phyloP scores from a whole-genome alignment of 2,888 invertebrate genomes.

The Smittia sp. region DNA sequence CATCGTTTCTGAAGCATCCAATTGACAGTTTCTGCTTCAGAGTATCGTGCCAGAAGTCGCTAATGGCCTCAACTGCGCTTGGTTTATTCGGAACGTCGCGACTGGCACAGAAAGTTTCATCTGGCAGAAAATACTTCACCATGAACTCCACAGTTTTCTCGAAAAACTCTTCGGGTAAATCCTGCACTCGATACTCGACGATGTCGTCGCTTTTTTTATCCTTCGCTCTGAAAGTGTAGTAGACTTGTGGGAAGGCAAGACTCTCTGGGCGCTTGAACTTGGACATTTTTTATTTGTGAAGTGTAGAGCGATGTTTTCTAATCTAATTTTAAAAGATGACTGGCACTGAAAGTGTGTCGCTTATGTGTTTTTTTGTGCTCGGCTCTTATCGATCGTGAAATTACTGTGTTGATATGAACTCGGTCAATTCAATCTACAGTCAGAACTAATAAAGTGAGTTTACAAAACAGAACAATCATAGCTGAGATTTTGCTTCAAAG shows the following conservation, averaged over 20 bases:
- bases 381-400: too few relatives aligned
- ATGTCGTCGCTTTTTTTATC: slow-evolving; percentile 35
- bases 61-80: background rate
- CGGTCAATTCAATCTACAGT: too few relatives aligned
- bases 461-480: too few relatives aligned
- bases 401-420: too few relatives aligned
- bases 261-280: slow-evolving; percentile 10
- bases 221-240: slow-evolving; percentile 21
- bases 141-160: slow-evolving; percentile 35
- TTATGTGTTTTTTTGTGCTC: too few relatives aligned
- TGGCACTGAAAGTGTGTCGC: too few relatives aligned
- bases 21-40: slow-evolving; percentile 12
- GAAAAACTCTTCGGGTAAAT: slow-evolving; percentile 37
- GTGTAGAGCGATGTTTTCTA: background rate
- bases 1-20: slow-evolving; percentile 34
- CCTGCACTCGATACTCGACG: slow-evolving; percentile 37
- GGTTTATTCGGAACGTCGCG: background rate
- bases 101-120: slow-evolving; percentile 6
- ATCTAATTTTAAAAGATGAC: too few relatives aligned
- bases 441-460: too few relatives aligned
- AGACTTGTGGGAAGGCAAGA: slow-evolving; percentile 8
- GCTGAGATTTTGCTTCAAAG: too few relatives aligned
- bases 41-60: background rate
- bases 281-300: slow-evolving; percentile 21
- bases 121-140: slow-evolving; percentile 28